Base-by-base conservation (phyloP, 2,797 vertebrate genomes). In the Rhinella marina region DNA sequence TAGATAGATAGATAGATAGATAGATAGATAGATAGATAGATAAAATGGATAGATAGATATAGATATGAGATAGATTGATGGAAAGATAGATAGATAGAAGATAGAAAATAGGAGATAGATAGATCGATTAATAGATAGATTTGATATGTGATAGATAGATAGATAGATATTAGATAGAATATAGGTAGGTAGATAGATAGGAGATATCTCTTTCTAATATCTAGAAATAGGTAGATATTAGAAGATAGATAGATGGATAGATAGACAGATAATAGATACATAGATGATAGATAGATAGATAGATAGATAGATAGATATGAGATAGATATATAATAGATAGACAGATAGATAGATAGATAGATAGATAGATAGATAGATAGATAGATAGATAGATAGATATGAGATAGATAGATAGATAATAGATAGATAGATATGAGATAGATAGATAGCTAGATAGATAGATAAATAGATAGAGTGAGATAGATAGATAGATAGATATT, bases 81-180 rank as follows among this genome's bases (percentile, higher is more conserved):
- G 68, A 72, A 32, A 72, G 68, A 16, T 72, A 72, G 68, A 72
- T 64, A 32, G 27, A 72, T 72, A 72, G 23, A 16, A 25, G 25
- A 68, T 68, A 68, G n/a, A 27, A 61, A 19, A 62, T 62, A 62
- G 21, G n/a, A 25, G 13, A 72, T 72, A 72, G 68, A 72, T 68
- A 68, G 64, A 68, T 72, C 32, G 68, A 72, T 72, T 14, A 14
- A 32, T 25, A 72, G 68, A 72, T 72, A 72, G 68, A 72, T 41
- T n/a, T n/a, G n/a, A n/a, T n/a, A n/a, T n/a, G n/a, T n/a, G n/a
- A n/a, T 72, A 72, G 68, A 72, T 72, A 29, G 29, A 32, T 25
- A 72, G 68, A 72, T 72, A 72, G 68, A 72, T 41, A 41, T 3
- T 72, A 72, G 68, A 72, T 72, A 72, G 25, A 13, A 66, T 9